Base-by-base conservation (phyloP, 1,140 invertebrate species). In the Physella acuta region DNA sequence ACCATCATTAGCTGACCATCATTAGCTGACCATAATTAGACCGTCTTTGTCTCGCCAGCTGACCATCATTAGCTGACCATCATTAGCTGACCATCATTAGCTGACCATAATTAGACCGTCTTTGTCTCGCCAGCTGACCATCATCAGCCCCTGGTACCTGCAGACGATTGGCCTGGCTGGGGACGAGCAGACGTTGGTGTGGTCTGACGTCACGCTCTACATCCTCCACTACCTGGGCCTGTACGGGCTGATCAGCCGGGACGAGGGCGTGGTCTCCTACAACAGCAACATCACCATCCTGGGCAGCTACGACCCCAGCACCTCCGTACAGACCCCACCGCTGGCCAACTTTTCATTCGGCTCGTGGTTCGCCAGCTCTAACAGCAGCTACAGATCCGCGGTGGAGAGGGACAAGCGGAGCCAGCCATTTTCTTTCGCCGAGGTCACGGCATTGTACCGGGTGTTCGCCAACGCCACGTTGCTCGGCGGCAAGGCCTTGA, bases 111-210 rank as follows among this genome's bases (percentile, higher is more conserved):
- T n/a, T n/a, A n/a, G n/a, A n/a, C n/a, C n/a, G 8, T 60, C 17
- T 63, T 24, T 67, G 2, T 67, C 51, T 39, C n/a, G 61, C 59
- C 56, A 75, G 71, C 28, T 75, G 20, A 71, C 68, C 11, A 53
- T 75, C 14, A n/a, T 75, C 5, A 75, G 69, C 62, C 37, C 62
- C 0, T 67, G 68, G 53, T 73, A 71, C 33, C 30, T 73, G 17
- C 52, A 53, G 28, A 26, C 20, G 26, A 51, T 67, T 17, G 53
- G 53, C 59, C 34, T 39, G 3, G 37, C 44, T 17, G 69, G 68
- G 4, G 70, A 68, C 0, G 61, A 68, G 44, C 17, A 59, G 24
- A 3, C 20, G n/a, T 56, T 68, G 39, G 37, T n/a, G 26, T 68
- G 53, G 66, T 28, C 33, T 37, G 26, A 37, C n/a, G 26, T 66